Conservation (phyloP, 92 coral and sea anemone genomes). For the Montipora capitata region DNA sequence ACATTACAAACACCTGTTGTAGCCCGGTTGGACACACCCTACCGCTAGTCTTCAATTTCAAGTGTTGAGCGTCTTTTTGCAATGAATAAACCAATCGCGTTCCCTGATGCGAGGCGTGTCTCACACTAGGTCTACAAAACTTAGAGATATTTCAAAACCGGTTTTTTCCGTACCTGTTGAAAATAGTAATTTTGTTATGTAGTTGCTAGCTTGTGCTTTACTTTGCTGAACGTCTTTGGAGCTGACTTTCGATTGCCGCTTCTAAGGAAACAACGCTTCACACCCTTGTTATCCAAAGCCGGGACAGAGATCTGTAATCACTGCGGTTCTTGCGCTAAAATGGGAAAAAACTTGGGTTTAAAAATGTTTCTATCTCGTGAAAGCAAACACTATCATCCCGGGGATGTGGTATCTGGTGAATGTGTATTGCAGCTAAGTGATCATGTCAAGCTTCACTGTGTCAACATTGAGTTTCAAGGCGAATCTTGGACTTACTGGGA, state of each 20-base stretch:
- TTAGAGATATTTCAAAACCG: not conserved
- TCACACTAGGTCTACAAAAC: not conserved
- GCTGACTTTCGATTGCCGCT: conserved; percentile 19
- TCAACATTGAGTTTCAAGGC: conserved; percentile 87
- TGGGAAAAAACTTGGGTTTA: conserved; percentile 76
- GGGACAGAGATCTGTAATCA: not conserved
- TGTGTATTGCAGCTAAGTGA: conserved; percentile 79
- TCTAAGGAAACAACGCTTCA: not conserved
- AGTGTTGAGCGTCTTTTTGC: conserved; percentile 31
- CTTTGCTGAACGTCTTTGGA: not conserved
- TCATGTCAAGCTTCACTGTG: conserved; percentile 80
- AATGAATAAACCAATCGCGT: conserved; percentile 1
- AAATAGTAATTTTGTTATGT: conserved; percentile 1
- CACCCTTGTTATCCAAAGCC: not conserved
- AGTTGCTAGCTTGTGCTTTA: conserved; percentile 1
- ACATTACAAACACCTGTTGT: conserved; percentile 40
- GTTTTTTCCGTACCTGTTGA: conserved; percentile 1
- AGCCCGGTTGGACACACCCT: not conserved
- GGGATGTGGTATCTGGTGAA: conserved; percentile 88
- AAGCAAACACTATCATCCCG: conserved; percentile 83
- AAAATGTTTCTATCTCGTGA: conserved; percentile 65
- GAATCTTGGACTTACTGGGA: conserved; percentile 93
- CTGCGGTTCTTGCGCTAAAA: conserved; percentile 7
- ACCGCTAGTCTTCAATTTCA: not conserved
- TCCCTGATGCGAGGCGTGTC: conserved; percentile 19